Evolutionary conservation across 2,113 vertebrate genomes (phyloP), one percentile per base, ranked within the genome.

Genomic region (Tachycineta bicolor): DNA sequence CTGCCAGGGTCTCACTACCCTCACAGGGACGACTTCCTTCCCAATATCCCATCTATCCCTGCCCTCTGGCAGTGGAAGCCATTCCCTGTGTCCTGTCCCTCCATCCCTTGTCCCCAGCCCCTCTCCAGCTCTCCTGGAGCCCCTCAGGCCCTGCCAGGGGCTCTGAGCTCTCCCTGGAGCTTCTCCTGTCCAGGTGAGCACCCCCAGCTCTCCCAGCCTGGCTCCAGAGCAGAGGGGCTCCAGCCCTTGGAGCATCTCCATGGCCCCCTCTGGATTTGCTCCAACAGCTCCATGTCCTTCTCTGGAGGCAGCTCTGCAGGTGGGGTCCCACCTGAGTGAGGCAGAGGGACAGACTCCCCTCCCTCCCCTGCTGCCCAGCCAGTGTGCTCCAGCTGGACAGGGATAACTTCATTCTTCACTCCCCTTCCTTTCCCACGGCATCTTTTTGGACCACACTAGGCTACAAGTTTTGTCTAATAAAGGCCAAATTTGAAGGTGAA

Each of bases 21-120:
- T 25, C 65, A 25, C 13, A 63, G 24, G 0, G 1, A 22, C 0
- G 0, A 43, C 34, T 49, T 88, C 5, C 11, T 26, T 22, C 34
- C 25, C 58, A 49, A 2, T 26, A 34, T 49, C 41, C 39, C 58
- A 71, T 5, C 25, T 4, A 21, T 0, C 21, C 9, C 65, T 56
- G 33, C 12, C 63, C 25, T 33, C 18, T 62, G 20, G 24, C 29
- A 34, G 2, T 6, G 6, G 20, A 60, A 70, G 29, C 1, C 1
- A n/a, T 47, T 53, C 7, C 15, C 2, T 9, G n/a, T 1, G 0
- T 26, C 14, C 53, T 77, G 37, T 18, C 31, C 0, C 52, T 56
- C 46, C 46, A 75, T 0, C 6, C 26, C 37, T 34, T 62, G 28
- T 55, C 23, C 24, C 6, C 1, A 21, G 28, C 25, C 47, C n/a